Evolutionary conservation across 2,797 vertebrate species (phyloP).

Genomic region (Liparis tanakae): DNA sequence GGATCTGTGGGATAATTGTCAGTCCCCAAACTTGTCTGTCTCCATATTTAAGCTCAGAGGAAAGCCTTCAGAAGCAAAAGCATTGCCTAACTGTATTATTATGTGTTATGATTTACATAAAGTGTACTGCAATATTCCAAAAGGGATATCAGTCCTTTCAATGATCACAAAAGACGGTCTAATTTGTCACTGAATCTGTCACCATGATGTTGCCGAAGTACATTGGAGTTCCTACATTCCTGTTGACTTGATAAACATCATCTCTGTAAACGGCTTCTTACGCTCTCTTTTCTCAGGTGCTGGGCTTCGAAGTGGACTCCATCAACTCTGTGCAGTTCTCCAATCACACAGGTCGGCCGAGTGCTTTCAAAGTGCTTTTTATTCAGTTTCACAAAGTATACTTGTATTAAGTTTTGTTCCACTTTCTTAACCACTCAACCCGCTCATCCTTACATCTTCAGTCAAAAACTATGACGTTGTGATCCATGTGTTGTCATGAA

Average conservation of each 20-base stretch:
- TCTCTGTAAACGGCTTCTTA: conserved; percentile 34
- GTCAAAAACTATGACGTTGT: no score
- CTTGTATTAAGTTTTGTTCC: not conserved
- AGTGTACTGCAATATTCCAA: not conserved
- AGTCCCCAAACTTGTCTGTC: not conserved
- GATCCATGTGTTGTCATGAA: not conserved
- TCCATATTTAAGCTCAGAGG: not conserved
- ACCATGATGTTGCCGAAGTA: not conserved
- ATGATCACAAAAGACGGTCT: not conserved
- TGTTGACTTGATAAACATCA: not conserved
- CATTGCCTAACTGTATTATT: not conserved
- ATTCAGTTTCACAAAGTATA: not conserved
- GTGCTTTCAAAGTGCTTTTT: not conserved
- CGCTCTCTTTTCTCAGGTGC: conserved; percentile 82
- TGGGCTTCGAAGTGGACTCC: conserved; percentile 97
- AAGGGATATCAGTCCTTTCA: not conserved
- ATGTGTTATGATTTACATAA: not conserved
- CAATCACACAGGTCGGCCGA: conserved; percentile 93
- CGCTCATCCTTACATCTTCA: not conserved
- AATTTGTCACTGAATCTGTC: not conserved
- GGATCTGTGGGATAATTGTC: not conserved
- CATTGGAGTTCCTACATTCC: not conserved
- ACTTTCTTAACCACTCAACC: not conserved
- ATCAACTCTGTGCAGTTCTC: conserved; percentile 99
- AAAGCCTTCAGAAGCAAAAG: not conserved